These are phyloP conservation scores for Acleris emargana DNA, from an alignment of 2,888 invertebrate species.

Conservation along the genomic window DNA sequence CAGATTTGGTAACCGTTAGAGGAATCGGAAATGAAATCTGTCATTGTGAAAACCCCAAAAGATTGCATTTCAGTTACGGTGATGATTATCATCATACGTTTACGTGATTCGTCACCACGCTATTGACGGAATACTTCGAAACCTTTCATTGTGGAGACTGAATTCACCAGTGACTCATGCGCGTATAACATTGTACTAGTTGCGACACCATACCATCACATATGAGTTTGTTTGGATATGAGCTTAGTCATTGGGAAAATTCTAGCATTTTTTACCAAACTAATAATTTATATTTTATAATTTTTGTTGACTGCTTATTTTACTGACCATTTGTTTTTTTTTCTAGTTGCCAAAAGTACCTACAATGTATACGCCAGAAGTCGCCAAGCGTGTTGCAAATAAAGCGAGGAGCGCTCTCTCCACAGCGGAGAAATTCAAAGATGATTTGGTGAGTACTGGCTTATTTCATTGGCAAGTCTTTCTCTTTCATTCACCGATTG, in stretches of 20 bases:
- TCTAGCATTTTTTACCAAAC: background rate
- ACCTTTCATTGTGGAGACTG: conserved; percentile 22
- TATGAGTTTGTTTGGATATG: conserved; percentile 15
- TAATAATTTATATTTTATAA: too few relatives aligned
- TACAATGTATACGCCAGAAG: conserved; percentile 52
- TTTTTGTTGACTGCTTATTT: background rate
- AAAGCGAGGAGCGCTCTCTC: conserved; percentile 61
- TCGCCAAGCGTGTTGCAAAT: conserved; percentile 56
- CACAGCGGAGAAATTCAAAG: conserved; percentile 62
- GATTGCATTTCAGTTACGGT: background rate
- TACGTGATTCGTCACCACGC: conserved; percentile 11
- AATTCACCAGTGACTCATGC: conserved; percentile 28
- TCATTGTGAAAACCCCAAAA: background rate
- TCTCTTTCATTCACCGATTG: conserved; percentile 72
- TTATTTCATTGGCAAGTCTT: conserved; percentile 48
- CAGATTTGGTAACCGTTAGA: background rate
- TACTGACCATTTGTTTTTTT: conserved; percentile 32
- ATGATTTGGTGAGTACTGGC: conserved; percentile 69
- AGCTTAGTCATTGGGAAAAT: conserved; percentile 28
- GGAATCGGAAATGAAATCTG: background rate
- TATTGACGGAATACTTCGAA: conserved; percentile 3
- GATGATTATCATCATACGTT: background rate
- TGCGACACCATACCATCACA: conserved; percentile 22
- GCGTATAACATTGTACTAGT: conserved; percentile 17
- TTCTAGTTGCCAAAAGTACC: conserved; percentile 61